Base-by-base conservation (phyloP, 2,888 invertebrate species). In the Nemoura dubitans region DNA sequence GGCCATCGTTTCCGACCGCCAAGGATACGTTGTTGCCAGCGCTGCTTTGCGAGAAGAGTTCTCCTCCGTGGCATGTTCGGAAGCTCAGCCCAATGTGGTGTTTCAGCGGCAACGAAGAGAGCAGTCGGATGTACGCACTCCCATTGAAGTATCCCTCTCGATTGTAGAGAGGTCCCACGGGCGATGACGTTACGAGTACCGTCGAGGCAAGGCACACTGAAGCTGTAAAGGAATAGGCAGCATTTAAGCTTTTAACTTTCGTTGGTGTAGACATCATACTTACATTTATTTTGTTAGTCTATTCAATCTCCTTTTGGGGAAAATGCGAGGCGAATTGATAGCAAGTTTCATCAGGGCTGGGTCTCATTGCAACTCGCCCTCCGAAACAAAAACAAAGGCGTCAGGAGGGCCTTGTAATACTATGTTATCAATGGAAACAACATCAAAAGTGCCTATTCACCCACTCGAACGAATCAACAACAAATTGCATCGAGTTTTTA, bases 101-200 rank as follows among this genome's bases (percentile, higher is more conserved):
- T 91, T 95, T 95, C 89, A 97, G 94, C 87, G 96, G 95, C 90
- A 97, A 94, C 87, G 96, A 95, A 88, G 94, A 94, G 88, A 94
- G 92, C 89, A 97, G 93, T 90, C 95, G 94, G 89, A 97, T 93
- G 91, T 95, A 96, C 27, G 96, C 94, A 89, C 95, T 95, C 89
- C 96, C 96, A 92, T 97, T 96, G 92, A 97, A 96, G 91, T 96
- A 97, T 82, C 96, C 97, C 92, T 97, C 97, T 86, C 96, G 86
- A n/a, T 83, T 76, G 43, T 86, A 78, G 6, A 86, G 80, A n/a
- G 25, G 29, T n/a, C 43, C 76, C 1, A 80, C 82, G 59, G 29
- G 59, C 1, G 10, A 30, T 2, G 80, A 27, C 27, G 83, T 25
- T 29, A 76, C 36, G 27, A 86, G 25, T 30, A 81, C 81, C 7